phyloP scores from a whole-genome alignment of 30 jellyfish, hydroid and myxozoan genomes.

The Pelagia noctiluca region DNA sequence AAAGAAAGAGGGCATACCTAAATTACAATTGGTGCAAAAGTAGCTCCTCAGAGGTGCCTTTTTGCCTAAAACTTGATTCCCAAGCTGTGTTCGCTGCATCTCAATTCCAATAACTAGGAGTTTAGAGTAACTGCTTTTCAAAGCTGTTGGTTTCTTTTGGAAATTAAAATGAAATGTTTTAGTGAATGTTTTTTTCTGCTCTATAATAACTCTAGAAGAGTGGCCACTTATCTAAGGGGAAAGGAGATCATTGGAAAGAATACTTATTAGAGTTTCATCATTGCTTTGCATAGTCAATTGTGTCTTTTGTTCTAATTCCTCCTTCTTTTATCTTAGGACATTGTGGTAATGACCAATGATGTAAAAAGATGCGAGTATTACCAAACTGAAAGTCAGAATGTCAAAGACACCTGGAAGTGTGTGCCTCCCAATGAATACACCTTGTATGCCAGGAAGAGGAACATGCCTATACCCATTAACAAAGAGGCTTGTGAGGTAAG shows the following conservation, averaged over 20 bases:
- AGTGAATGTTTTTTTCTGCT: too few species aligned
- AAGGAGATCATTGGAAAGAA: background rate
- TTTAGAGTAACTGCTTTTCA: too few species aligned
- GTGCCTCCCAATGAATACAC: constrained; percentile 53
- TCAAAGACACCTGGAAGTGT: constrained; percentile 63
- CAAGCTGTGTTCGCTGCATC: too few species aligned
- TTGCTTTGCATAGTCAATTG: background rate
- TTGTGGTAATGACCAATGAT: constrained; percentile 73
- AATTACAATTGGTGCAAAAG: too few species aligned
- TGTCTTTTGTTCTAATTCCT: background rate
- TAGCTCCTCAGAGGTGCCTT: too few species aligned
- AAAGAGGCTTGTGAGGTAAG: constrained; percentile 68
- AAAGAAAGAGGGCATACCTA: too few species aligned
- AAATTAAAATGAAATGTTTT: too few species aligned
- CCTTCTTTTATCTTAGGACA: constrained; percentile 25
- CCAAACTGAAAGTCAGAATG: constrained; percentile 77
- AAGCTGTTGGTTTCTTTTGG: too few species aligned
- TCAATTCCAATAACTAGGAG: too few species aligned
- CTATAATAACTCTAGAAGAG: too few species aligned
- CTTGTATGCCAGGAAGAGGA: constrained; percentile 26
- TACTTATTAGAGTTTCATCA: background rate
- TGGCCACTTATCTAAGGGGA: too few species aligned
- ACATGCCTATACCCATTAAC: constrained; percentile 52
- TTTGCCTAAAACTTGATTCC: too few species aligned
- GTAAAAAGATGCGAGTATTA: constrained; percentile 67